A percentile compares a stretch with the other conserved stretches of the same genome.
These are phyloP conservation scores for Drosophila guanche DNA, from an alignment of 1,140 invertebrate genomes.

Conservation along the genomic window DNA sequence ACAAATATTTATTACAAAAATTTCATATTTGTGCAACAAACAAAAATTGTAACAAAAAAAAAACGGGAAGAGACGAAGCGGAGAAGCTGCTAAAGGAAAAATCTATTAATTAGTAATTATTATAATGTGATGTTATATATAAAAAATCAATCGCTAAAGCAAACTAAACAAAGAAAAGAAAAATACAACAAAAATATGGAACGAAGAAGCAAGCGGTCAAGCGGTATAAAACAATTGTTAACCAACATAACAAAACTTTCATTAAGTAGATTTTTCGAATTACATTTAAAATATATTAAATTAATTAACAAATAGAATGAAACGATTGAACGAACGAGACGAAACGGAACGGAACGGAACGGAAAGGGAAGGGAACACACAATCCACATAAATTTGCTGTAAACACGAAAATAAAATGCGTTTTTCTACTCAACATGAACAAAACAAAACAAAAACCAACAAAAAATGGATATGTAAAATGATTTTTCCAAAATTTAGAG, in stretches of 20 bases:
- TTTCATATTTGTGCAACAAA: constrained; percentile 62
- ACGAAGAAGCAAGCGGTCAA: too few species aligned
- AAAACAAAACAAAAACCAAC: constrained; percentile 12
- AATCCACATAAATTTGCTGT: constrained; percentile 56
- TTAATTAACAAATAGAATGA: constrained; percentile 33
- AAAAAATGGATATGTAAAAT: constrained; percentile 67
- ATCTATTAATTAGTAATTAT: constrained; percentile 80
- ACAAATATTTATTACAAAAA: constrained; percentile 61
- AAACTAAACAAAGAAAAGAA: constrained; percentile 24
- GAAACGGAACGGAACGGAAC: constrained; percentile 7
- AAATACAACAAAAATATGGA: constrained; percentile 16
- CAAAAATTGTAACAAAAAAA: constrained; percentile 45
- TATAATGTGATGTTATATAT: constrained; percentile 83
- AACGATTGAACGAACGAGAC: background rate
- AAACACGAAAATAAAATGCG: constrained; percentile 44
- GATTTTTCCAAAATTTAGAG: constrained; percentile 62
- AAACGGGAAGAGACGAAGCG: constrained; percentile 13
- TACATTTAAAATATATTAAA: constrained; percentile 59
- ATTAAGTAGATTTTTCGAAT: constrained; percentile 79
- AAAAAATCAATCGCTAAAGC: constrained; percentile 57
- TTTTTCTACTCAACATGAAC: constrained; percentile 58
- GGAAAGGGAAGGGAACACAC: constrained; percentile 12
- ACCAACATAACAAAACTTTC: constrained; percentile 69
- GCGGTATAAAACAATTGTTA: constrained; percentile 60
- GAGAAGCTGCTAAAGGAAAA: constrained; percentile 24